phyloP scores from a whole-genome alignment of 2,113 vertebrate species.

The Gallinago media region DNA sequence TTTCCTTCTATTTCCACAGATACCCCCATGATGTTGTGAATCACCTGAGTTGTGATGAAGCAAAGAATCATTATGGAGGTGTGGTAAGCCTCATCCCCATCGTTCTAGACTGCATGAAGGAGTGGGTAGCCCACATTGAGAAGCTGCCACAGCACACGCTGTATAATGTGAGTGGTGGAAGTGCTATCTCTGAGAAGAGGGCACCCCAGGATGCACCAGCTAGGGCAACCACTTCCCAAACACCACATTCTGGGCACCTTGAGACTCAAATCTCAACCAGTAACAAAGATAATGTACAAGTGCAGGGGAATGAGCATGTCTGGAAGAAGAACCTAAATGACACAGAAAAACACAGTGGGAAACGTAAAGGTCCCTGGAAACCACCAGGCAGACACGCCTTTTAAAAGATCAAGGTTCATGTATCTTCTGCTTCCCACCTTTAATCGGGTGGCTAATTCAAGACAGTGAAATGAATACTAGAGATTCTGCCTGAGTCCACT shows the following conservation, averaged over 20 bases:
- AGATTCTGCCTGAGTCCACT: not conserved
- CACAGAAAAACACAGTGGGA: not conserved
- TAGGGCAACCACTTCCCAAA: not conserved
- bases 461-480: not conserved
- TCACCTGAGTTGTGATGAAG: slow-evolving; percentile 82
- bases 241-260: not conserved
- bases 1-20: slow-evolving; percentile 44
- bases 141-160: slow-evolving; percentile 49
- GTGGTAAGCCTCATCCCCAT: slow-evolving; percentile 84
- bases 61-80: slow-evolving; percentile 79
- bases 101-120: slow-evolving; percentile 72
- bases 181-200: not conserved
- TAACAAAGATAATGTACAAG: not conserved
- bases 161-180: slow-evolving; percentile 49
- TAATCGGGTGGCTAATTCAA: not conserved
- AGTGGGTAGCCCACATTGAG: slow-evolving; percentile 68
- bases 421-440: not conserved
- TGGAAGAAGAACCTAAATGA: not conserved
- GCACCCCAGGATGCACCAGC: not conserved
- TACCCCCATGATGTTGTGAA: slow-evolving; percentile 83
- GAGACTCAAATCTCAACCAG: not conserved
- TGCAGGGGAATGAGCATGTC: not conserved
- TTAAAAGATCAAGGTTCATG: not conserved
- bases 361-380: slow-evolving; percentile 68
- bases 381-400: slow-evolving; percentile 64